Percentiles rank a stretch among this genome's conserved stretches.
These are phyloP conservation scores for Gulo gulo DNA, from an alignment of 2,113 vertebrate genomes.

Conservation along the genomic window DNA sequence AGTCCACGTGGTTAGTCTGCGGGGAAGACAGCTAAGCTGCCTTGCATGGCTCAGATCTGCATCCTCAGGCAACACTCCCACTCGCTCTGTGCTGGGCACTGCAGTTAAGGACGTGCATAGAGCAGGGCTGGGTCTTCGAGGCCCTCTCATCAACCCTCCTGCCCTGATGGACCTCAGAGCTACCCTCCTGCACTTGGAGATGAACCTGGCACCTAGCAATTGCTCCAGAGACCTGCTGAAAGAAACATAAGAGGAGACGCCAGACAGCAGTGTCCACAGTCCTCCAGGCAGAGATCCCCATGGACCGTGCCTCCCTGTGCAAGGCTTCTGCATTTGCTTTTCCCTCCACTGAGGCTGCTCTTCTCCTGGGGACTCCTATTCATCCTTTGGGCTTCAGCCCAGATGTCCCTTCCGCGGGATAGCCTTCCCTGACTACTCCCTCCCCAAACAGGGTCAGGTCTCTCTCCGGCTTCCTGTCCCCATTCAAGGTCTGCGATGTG, in stretches of 20 bases:
- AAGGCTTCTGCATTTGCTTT: neutral
- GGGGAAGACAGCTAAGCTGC: neutral
- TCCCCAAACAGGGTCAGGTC: neutral
- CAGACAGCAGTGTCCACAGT: neutral
- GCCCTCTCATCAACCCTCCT: neutral
- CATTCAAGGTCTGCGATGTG: neutral
- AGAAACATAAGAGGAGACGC: neutral
- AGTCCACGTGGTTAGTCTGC: neutral
- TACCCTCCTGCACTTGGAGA: neutral
- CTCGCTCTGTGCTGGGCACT: neutral
- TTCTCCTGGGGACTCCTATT: neutral
- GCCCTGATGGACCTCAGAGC: neutral
- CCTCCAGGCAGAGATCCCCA: neutral
- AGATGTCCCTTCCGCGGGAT: neutral
- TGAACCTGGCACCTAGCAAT: neutral
- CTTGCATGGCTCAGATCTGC: neutral
- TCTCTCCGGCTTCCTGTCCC: neutral
- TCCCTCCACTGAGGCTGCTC: neutral
- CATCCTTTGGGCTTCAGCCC: neutral
- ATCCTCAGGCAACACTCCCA: neutral
- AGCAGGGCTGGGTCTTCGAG: rapidly evolving
- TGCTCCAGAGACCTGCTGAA: neutral
- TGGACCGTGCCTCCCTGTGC: too few species aligned
- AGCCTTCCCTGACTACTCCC: neutral
- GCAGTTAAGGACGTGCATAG: rapidly evolving